Evolutionary conservation across 2,888 invertebrate genomes (phyloP).

Genomic region (Phytoseiulus persimilis): DNA sequence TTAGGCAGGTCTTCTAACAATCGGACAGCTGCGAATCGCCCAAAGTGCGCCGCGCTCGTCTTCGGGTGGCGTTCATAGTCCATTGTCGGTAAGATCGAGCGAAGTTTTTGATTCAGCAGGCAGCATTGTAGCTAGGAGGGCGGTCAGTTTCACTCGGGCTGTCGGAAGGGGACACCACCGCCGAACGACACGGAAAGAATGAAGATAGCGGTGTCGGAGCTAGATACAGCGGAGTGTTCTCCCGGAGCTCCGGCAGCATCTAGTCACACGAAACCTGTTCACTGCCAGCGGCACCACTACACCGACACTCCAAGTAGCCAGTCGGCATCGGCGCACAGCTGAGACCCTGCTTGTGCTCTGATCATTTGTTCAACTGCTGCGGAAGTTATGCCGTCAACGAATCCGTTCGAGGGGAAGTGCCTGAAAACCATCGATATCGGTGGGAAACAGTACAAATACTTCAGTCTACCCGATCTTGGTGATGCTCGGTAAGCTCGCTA

Average conservation of each 20-base stretch:
- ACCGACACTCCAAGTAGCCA: neutral
- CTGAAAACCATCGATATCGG: constrained; percentile 58
- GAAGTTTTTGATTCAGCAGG: neutral
- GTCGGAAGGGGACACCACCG: neutral
- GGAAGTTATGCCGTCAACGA: constrained; percentile 47
- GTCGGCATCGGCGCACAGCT: neutral
- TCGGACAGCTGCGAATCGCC: neutral
- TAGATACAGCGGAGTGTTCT: neutral
- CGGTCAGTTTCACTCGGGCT: neutral
- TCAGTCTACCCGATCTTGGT: constrained; percentile 65
- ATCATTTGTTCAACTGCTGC: neutral
- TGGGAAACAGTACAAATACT: constrained; percentile 66
- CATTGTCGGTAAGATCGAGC: neutral
- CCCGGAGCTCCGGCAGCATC: neutral
- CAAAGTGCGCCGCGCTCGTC: neutral
- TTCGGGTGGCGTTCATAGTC: neutral
- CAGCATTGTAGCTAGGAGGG: neutral
- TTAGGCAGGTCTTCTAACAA: neutral
- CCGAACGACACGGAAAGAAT: neutral
- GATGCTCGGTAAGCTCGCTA: constrained; percentile 65
- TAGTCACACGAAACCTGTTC: constrained; percentile 9
- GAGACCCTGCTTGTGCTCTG: neutral
- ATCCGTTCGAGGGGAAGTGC: constrained; percentile 59
- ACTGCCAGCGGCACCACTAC: neutral
- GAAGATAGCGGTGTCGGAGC: neutral